Base-by-base conservation (phyloP, 30 jellyfish, hydroid and myxozoan genomes). In the Euphysa ruthae region DNA sequence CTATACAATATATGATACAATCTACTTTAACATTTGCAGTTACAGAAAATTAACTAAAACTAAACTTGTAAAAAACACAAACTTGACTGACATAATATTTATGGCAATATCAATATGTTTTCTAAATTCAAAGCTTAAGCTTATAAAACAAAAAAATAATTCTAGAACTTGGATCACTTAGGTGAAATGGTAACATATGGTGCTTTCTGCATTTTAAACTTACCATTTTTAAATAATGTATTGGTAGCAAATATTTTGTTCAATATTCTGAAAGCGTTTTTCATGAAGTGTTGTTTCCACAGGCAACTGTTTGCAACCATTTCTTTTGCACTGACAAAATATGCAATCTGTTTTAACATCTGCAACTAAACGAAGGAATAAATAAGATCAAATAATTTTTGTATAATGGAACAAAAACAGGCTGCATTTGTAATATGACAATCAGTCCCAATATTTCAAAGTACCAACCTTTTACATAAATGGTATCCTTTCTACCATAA, bases 261-360 rank as follows among this genome's bases (percentile, higher is more conserved):
- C 46, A 63, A 35, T 29, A 34, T 32, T 63, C 42, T 63, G 22
- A 63, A 63, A 28, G 42, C 5, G 15, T 32, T 18, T 63, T 42
- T 63, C 7, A 63, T 34, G 28, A 63, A 24, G 38, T 49, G 29
- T 63, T 49, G 35, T 44, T 63, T 63, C 77, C 77, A 46, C 4
- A 46, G 18, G 18, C 60, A 25, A 46, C 23, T 46, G 23, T 46
- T n/a, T 46, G 60, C 2, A 29, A 46, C 60, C 10, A 46, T n/a
- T 29, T 46, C 60, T 46, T 25, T 2, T n/a, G 60, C 18, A 46
- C 7, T 46, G 18, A 46, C 60, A n/a, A 46, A 46, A 29, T 46
- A 46, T 3, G 7, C 60, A 46, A 46, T 29, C 23, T 46, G 60
- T 8, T 46, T 46, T 8, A 46, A 8, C 60, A 46, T 46, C 60